Evolutionary conservation across 1,140 invertebrate genomes (phyloP), one percentile per base, ranked within the genome.

Genomic region (Danaus plexippus): DNA sequence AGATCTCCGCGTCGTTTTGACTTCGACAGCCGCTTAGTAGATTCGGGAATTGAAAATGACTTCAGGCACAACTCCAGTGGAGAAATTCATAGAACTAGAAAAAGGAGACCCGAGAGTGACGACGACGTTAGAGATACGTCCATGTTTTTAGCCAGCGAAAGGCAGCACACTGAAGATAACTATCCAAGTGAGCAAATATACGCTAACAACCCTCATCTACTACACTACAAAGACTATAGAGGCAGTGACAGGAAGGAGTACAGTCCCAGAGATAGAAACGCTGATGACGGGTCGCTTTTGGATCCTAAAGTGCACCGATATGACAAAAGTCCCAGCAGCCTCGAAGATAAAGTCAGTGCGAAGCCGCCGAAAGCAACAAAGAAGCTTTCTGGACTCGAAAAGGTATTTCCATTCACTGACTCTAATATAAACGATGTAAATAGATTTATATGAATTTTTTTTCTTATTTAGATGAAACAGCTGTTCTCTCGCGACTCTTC

Each of bases 31-130:
- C 88, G 90, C 40, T 83, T 92, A 13, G 92, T 92, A 3, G 93
- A 94, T 81, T 94, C 93, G 1, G 93, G 93, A 0, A 94, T 94
- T 54, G 93, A 94, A 73, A 94, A 94, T 63, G 92, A 94, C 66
- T 93, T 93, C 64, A 88, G 92, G 44, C 88, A 92, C 15, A 92
- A 94, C 64, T 92, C 92, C 5, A 92, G 90, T 60, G 92, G 75
- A 48, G 91, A 87, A 70, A 89, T 78, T 45, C 77, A 69, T 64
- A 88, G 69, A 77, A 88, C 63, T 72, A 75, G 73, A 54, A 62
- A 75, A 15, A 75, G 69, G 55, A 66, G 61, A 60, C 69, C 80
- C 54, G 89, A 89, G 58, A 89, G 90, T 57, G 91, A 92, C 63
- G 91, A 92, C 61, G 91, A 92, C 63, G 89, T 90, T 2, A 89